Evolutionary conservation across 2,888 invertebrate genomes (phyloP).

Genomic region (Drosophila mettleri): DNA sequence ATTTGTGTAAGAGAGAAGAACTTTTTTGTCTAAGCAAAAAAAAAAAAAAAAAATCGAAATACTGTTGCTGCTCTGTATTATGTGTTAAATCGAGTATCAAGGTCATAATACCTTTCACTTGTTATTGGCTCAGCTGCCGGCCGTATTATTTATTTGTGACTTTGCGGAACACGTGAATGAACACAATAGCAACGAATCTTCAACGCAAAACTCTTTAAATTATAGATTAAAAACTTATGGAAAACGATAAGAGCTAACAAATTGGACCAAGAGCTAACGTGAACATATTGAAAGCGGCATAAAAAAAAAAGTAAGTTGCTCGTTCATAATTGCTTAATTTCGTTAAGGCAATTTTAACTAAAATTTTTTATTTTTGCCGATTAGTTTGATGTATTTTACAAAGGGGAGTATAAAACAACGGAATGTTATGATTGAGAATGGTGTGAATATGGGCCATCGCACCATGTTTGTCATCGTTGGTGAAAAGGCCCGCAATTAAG

Average conservation of each 20-base stretch:
- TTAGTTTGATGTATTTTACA: no score
- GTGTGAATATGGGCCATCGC: slow-evolving; percentile 94
- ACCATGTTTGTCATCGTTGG: slow-evolving; percentile 98
- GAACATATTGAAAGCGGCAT: neutral
- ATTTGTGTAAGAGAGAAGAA: slow-evolving; percentile 66
- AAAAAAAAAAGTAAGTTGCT: no score
- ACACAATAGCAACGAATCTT: slow-evolving; percentile 32
- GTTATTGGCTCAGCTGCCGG: slow-evolving; percentile 11
- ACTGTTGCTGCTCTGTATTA: slow-evolving; percentile 67
- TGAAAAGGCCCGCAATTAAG: slow-evolving; percentile 97
- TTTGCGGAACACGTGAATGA: slow-evolving; percentile 30
- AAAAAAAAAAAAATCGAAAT: slow-evolving; percentile 1
- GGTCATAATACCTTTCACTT: slow-evolving; percentile 68
- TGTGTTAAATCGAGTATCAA: slow-evolving; percentile 70
- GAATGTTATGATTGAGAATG: slow-evolving; percentile 99
- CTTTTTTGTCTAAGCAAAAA: slow-evolving; percentile 33
- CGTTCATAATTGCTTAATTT: no score
- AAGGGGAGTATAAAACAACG: no score
- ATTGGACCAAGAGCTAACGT: neutral
- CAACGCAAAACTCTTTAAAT: slow-evolving; percentile 12
- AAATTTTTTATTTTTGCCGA: no score
- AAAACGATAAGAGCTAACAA: neutral
- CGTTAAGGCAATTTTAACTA: no score
- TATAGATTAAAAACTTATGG: slow-evolving; percentile 45
- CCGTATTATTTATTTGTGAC: slow-evolving; percentile 34